Conservation (phyloP, 2,888 invertebrate species). For the Axea sp. region DNA sequence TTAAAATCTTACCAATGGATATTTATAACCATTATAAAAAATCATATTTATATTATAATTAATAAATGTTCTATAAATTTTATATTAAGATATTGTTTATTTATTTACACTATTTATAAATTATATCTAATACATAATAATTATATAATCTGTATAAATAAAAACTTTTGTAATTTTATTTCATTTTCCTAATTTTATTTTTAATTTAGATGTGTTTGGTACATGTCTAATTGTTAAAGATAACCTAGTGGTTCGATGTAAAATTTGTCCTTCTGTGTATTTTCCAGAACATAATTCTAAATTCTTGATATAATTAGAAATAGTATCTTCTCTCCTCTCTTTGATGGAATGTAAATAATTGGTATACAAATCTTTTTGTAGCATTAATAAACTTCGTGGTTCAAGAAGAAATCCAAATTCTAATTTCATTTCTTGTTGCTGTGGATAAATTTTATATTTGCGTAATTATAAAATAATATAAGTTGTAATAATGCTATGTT, state of each 20-base stretch:
- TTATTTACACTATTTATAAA: too few relatives aligned
- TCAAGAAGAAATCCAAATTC: slow-evolving; percentile 90
- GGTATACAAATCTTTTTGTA: slow-evolving; percentile 90
- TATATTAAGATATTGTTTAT: too few relatives aligned
- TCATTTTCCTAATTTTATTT: slow-evolving; percentile 81
- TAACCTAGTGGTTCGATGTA: slow-evolving; percentile 86
- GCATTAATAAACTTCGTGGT: slow-evolving; percentile 91
- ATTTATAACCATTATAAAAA: too few relatives aligned
- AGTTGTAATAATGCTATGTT: too few relatives aligned
- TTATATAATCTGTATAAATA: too few relatives aligned
- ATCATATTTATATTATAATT: too few relatives aligned
- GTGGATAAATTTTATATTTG: slow-evolving; percentile 34
- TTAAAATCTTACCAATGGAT: too few relatives aligned
- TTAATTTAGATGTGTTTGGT: slow-evolving; percentile 90
- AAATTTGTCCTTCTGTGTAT: slow-evolving; percentile 81
- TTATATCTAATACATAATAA: too few relatives aligned
- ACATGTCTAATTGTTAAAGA: slow-evolving; percentile 95
- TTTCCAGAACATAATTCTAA: slow-evolving; percentile 82
- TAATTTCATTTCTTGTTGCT: slow-evolving; percentile 71
- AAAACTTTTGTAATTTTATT: too few relatives aligned
- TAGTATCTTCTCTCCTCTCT: slow-evolving; percentile 84
- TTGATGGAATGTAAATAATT: slow-evolving; percentile 93
- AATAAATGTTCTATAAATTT: too few relatives aligned
- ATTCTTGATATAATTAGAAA: slow-evolving; percentile 83
- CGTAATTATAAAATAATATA: not conserved